A percentile compares a stretch with the other conserved stretches of the same genome.
Evolutionary conservation across 2,797 vertebrate genomes (phyloP).

Genomic region (Odontamblyopus lacepedii): DNA sequence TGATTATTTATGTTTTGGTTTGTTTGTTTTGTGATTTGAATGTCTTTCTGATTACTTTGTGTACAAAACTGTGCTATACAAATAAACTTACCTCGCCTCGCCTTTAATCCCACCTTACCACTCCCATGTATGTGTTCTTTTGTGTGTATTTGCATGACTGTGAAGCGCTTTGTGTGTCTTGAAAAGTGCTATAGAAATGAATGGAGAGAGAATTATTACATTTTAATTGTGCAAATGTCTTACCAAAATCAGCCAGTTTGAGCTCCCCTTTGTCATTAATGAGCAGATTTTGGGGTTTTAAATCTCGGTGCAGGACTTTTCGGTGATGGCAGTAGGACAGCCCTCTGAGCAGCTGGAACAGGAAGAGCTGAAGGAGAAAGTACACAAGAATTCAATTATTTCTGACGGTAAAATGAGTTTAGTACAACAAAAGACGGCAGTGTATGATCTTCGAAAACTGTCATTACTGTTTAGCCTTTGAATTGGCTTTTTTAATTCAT

Average conservation of each 20-base stretch:
- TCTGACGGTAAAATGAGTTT: not conserved
- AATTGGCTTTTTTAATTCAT: not conserved
- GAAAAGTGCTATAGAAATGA: no score
- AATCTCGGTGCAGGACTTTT: slow-evolving; percentile 78
- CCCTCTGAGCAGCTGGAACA: slow-evolving; percentile 78
- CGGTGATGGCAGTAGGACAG: slow-evolving; percentile 76
- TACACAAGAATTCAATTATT: not conserved
- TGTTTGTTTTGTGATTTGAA: no score
- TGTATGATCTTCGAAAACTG: not conserved
- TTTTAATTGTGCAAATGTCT: slow-evolving; percentile 2
- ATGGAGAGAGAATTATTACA: no score
- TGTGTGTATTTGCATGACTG: no score
- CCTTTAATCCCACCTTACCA: no score
- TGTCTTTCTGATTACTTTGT: no score
- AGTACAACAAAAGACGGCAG: not conserved
- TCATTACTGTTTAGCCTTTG: not conserved
- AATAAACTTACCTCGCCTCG: no score
- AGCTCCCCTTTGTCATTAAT: slow-evolving; percentile 80
- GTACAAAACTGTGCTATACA: no score
- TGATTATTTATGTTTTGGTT: no score
- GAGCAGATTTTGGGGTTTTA: slow-evolving; percentile 81
- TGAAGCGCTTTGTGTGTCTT: no score
- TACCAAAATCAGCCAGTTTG: slow-evolving; percentile 81
- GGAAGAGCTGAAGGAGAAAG: slow-evolving; percentile 68
- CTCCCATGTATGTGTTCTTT: no score